These are phyloP conservation scores for Anguilla obscura DNA, from an alignment of 2,797 vertebrate genomes.

Conservation along the genomic window DNA sequence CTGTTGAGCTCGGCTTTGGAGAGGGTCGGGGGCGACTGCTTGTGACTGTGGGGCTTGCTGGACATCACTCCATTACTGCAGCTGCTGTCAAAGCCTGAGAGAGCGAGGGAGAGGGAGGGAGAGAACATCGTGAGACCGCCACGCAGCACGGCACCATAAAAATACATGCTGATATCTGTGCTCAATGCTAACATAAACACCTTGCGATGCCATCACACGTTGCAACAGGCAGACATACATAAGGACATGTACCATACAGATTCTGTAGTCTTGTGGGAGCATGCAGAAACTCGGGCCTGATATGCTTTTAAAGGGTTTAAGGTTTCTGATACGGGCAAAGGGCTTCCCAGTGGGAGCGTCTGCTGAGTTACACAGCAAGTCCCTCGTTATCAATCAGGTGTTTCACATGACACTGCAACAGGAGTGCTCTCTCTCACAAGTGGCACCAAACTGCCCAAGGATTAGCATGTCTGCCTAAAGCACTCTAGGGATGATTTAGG, in stretches of 20 bases:
- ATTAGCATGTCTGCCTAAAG: background rate
- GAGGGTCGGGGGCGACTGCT: slow-evolving; percentile 79
- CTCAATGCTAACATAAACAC: background rate
- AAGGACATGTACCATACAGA: background rate
- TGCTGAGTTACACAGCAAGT: background rate
- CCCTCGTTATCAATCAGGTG: background rate
- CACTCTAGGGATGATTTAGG: background rate
- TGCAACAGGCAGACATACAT: background rate
- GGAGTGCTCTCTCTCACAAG: background rate
- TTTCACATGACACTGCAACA: background rate
- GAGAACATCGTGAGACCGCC: background rate
- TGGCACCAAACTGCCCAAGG: background rate
- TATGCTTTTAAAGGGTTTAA: background rate
- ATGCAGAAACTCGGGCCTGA: background rate
- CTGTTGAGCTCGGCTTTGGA: slow-evolving; percentile 84
- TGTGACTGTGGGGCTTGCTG: slow-evolving; percentile 90
- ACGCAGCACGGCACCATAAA: background rate
- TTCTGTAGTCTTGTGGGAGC: background rate
- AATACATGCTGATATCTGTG: background rate
- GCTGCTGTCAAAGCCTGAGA: slow-evolving; percentile 88
- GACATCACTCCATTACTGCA: slow-evolving; percentile 96
- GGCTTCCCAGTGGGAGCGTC: background rate
- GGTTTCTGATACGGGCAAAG: background rate
- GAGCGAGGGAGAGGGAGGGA: slow-evolving; percentile 33
- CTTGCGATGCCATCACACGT: background rate